phyloP scores from a whole-genome alignment of 2,113 vertebrate species.

The Sakesphorus luctuosus region DNA sequence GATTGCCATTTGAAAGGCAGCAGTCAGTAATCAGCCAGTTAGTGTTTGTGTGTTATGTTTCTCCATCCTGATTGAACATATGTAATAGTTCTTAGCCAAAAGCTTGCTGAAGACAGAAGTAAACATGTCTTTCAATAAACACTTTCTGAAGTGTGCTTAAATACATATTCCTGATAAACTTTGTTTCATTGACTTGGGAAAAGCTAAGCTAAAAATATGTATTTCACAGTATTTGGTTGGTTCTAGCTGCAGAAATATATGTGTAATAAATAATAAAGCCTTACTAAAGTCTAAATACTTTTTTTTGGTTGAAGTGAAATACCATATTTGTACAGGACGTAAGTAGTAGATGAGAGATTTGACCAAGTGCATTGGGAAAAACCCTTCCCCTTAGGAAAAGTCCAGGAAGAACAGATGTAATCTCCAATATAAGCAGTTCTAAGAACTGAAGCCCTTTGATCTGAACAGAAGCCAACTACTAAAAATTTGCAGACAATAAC shows the following conservation, averaged over 20 bases:
- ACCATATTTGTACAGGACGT: neutral
- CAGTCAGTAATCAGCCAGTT: neutral
- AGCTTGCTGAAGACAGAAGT: neutral
- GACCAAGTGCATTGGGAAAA: neutral
- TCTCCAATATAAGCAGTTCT: neutral
- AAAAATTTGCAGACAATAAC: neutral
- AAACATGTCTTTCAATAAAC: neutral
- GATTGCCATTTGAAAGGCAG: neutral
- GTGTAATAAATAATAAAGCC: neutral
- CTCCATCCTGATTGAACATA: neutral
- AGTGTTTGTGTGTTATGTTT: neutral
- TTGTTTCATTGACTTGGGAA: neutral
- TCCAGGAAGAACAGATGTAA: neutral
- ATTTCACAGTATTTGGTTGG: neutral
- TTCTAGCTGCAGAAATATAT: neutral
- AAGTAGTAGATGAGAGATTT: neutral
- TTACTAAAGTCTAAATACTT: neutral
- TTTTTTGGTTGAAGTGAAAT: neutral
- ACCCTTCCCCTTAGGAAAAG: neutral
- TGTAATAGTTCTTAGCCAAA: neutral
- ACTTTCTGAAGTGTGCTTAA: neutral
- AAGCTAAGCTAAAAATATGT: neutral
- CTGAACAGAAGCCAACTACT: neutral
- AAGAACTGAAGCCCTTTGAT: conserved; percentile 11
- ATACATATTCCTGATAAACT: neutral